These are phyloP conservation scores for Pedetes capensis DNA, from an alignment of 2,113 vertebrate species.

Conservation along the genomic window DNA sequence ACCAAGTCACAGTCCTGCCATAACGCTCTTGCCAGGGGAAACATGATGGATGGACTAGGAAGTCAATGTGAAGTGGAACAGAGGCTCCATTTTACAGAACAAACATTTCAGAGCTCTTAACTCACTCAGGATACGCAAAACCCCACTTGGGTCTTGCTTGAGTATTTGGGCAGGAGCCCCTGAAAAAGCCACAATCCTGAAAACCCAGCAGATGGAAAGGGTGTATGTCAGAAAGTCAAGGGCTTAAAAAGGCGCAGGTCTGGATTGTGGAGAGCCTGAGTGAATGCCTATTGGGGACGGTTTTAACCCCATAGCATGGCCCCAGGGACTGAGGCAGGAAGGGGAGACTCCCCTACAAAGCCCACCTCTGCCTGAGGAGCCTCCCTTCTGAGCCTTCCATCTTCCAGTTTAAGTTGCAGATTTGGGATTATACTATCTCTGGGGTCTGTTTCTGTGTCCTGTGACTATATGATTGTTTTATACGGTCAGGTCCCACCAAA, in stretches of 20 bases:
- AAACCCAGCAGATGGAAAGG: neutral
- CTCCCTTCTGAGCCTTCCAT: neutral
- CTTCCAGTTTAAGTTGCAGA: neutral
- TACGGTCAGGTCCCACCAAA: neutral
- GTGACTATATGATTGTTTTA: accelerated
- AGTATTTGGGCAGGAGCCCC: conserved; percentile 4
- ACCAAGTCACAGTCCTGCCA: conserved; percentile 46
- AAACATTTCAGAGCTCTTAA: conserved; percentile 45
- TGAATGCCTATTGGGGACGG: accelerated
- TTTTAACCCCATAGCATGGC: neutral
- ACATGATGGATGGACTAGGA: conserved; percentile 65
- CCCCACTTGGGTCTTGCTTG: neutral
- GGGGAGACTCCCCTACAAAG: accelerated
- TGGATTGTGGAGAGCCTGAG: neutral
- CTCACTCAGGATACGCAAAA: neutral
- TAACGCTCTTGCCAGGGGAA: neutral
- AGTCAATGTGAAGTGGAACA: conserved; percentile 55
- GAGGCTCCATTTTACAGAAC: conserved; percentile 58
- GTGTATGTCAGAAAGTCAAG: neutral
- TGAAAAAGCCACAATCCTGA: neutral
- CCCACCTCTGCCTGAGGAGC: neutral
- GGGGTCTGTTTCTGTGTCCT: neutral
- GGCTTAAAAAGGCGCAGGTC: neutral
- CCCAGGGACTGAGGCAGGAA: too few relatives aligned
- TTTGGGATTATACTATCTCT: accelerated